These are phyloP conservation scores for Pipra filicauda DNA, from an alignment of 2,113 vertebrate genomes.

Conservation along the genomic window DNA sequence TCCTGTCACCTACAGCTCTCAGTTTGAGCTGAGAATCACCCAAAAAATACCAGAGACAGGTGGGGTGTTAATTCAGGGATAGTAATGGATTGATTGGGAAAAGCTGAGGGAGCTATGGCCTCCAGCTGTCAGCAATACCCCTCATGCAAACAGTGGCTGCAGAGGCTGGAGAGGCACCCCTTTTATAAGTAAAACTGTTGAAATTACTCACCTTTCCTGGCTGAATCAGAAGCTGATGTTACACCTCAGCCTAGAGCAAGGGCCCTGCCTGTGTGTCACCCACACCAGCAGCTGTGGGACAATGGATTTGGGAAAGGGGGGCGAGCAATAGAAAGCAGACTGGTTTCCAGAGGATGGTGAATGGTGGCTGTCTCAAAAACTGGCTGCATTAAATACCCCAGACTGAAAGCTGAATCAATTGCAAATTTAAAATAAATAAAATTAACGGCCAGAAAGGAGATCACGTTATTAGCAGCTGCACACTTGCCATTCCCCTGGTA, in stretches of 20 bases:
- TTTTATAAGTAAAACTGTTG: not conserved
- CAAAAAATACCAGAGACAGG: not conserved
- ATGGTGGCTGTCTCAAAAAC: not conserved
- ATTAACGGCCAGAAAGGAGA: not conserved
- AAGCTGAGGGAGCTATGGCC: not conserved
- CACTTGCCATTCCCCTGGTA: not conserved
- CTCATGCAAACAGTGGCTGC: accelerated
- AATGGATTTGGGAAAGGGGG: not conserved
- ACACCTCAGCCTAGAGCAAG: not conserved
- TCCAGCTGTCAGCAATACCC: not conserved
- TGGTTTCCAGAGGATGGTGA: not conserved
- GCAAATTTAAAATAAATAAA: not conserved
- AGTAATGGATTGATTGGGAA: not conserved
- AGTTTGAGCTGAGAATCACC: not conserved
- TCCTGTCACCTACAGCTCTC: not conserved
- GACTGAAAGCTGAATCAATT: not conserved
- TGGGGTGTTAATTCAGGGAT: not conserved
- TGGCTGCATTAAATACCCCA: not conserved
- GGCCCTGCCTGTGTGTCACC: not conserved
- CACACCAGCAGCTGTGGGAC: too few species aligned
- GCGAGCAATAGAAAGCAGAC: accelerated
- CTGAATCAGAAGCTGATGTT: not conserved
- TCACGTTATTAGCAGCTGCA: not conserved
- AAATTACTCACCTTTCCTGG: not conserved
- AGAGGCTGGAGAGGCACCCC: not conserved